Evolutionary conservation across 2,797 vertebrate genomes (phyloP).

Genomic region (Crenuchus spilurus): DNA sequence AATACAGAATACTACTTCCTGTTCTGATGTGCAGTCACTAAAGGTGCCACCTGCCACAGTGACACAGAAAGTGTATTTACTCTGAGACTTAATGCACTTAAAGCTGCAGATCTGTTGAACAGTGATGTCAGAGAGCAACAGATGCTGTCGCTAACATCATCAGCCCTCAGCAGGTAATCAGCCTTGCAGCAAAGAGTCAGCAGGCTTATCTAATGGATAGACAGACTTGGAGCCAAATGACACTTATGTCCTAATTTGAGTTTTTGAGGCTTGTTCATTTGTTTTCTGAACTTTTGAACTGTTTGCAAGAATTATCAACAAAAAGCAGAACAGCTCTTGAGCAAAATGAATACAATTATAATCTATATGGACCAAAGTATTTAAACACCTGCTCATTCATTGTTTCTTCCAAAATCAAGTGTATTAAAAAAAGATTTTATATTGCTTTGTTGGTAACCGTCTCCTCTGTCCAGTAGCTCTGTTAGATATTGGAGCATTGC

Average conservation of each 20-base stretch:
- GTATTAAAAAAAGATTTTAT: no score
- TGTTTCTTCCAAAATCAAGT: no score
- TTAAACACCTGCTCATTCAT: no score
- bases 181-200: not conserved
- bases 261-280: not conserved
- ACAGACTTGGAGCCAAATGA: not conserved
- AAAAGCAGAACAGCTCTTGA: no score
- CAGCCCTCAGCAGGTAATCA: slow-evolving; percentile 8
- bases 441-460: no score
- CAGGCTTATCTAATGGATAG: not conserved
- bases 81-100: slow-evolving; percentile 27
- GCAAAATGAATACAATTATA: no score
- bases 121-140: slow-evolving; percentile 28
- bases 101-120: not conserved
- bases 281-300: no score
- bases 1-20: not conserved
- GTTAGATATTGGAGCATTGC: no score
- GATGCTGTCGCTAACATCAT: slow-evolving; percentile 26
- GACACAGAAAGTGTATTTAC: slow-evolving; percentile 13
- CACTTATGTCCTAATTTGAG: not conserved
- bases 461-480: no score
- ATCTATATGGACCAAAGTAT: no score
- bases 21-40: not conserved
- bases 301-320: no score
- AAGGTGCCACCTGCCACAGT: not conserved